These are phyloP conservation scores for Anthopleura xanthogrammica DNA, from an alignment of 92 coral and sea anemone genomes.

Conservation along the genomic window DNA sequence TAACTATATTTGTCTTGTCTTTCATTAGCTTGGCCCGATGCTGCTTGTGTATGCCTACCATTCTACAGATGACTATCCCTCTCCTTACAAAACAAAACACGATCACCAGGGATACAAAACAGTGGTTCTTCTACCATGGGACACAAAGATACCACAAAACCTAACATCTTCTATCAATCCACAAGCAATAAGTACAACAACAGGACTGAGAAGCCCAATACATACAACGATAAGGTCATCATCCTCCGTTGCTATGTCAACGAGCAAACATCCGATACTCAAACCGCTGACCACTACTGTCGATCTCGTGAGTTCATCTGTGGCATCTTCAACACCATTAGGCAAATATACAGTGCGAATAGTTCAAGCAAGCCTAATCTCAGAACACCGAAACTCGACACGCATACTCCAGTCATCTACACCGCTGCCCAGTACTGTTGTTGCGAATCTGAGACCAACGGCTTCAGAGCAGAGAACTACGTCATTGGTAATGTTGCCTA, in stretches of 20 bases:
- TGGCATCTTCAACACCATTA: neutral
- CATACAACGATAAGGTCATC: neutral
- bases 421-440: neutral
- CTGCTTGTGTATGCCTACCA: conserved; percentile 46
- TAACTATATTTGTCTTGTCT: neutral
- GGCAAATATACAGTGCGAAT: neutral
- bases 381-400: neutral
- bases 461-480: neutral
- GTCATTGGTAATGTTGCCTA: neutral
- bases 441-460: neutral
- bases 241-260: neutral
- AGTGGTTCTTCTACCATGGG: conserved; percentile 34
- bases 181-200: neutral
- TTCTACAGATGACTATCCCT: conserved; percentile 37
- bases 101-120: conserved; percentile 44
- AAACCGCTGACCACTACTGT: neutral
- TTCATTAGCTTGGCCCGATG: conserved; percentile 45
- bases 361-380: too few relatives aligned
- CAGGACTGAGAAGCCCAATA: neutral
- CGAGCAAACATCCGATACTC: neutral
- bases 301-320: neutral
- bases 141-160: conserved; percentile 16
- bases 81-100: conserved; percentile 43
- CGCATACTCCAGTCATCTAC: neutral
- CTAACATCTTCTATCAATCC: neutral